Evolutionary conservation across 2,888 invertebrate species (phyloP), one percentile per base, ranked within the genome.

Genomic region (Cantharis nigra): DNA sequence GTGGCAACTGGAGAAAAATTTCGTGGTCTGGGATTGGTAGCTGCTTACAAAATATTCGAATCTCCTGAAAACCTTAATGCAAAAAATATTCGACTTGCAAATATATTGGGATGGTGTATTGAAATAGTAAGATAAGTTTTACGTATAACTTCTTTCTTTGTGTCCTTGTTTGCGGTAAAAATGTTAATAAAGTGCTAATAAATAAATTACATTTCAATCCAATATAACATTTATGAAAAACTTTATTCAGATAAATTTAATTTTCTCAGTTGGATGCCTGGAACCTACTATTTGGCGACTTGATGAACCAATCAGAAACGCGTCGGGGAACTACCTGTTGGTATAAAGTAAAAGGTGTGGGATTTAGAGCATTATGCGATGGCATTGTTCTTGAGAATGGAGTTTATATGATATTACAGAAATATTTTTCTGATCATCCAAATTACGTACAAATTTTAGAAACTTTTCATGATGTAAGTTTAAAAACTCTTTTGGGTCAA

Each of bases 101-200:
- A 95, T 82, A 93, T 97, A 83, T 91, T 98, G 87, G 98, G 97
- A 80, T 98, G 98, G 97, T 97, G 97, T 87, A 92, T 96, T 5
- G 98, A 98, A 92, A 92, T 97, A 94, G 98, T 98, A 88, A 90
- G 92, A 16, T 16, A 16, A 16, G 0, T n/a, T n/a, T n/a, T n/a
- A n/a, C n/a, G n/a, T n/a, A n/a, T 16, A 16, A 16, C 16, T 16
- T 16, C 16, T 16, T 16, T 16, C 16, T 16, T n/a, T n/a, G n/a
- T n/a, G n/a, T n/a, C n/a, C n/a, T n/a, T n/a, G n/a, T n/a, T n/a
- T n/a, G n/a, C n/a, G n/a, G n/a, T n/a, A n/a, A n/a, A n/a, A n/a
- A n/a, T n/a, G n/a, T n/a, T n/a, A n/a, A n/a, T n/a, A n/a, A n/a
- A n/a, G n/a, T n/a, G n/a, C n/a, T n/a, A n/a, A n/a, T n/a, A n/a